Evolutionary conservation across 2,888 invertebrate species (phyloP), one percentile per base, ranked within the genome.

Genomic region (Acanthosepion lycidas): DNA sequence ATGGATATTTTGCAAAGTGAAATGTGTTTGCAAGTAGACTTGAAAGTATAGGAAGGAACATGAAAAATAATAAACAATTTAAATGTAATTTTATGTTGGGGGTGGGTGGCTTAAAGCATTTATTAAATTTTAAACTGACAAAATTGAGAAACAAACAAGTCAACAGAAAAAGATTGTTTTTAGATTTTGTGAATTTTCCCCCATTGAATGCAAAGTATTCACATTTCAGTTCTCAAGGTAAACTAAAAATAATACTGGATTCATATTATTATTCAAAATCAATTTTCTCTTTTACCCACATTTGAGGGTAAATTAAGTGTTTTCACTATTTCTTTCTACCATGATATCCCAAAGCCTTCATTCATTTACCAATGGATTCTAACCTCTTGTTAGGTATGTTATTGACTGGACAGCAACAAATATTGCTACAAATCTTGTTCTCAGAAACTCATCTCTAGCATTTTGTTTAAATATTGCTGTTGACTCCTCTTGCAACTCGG

Each of bases 21-120:
- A 59, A 59, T 23, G 20, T 59, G 23, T 59, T 59, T 15, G 55
- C 20, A 20, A 59, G 23, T 59, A 6, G 20, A 59, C 23, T 59
- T 23, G 59, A 59, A 59, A 59, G 20, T n/a, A 59, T 23, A 59
- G 23, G 23, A 59, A 23, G n/a, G 5, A 28, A 78, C n/a, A 6
- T 78, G 78, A 78, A 78, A 78, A 78, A 78, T 78, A n/a, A 78
- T n/a, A 78, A 78, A n/a, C 78, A 78, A 78, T 78, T 78, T n/a
- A n/a, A 78, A 78, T 9, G 1, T n/a, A n/a, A 78, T n/a, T 78
- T n/a, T 78, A 78, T 78, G 28, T 78, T 33, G 20, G 2, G 64
- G 8, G 20, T n/a, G n/a, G 20, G 20, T 0, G 4, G 20, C 20
- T 6, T 23, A 28, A 64, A 8, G 26, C 6, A 64, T 20, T 28